A percentile compares a stretch with the other conserved stretches of the same genome.
Evolutionary conservation across 2,797 vertebrate species (phyloP).

Genomic region (Tamandua tetradactyla): DNA sequence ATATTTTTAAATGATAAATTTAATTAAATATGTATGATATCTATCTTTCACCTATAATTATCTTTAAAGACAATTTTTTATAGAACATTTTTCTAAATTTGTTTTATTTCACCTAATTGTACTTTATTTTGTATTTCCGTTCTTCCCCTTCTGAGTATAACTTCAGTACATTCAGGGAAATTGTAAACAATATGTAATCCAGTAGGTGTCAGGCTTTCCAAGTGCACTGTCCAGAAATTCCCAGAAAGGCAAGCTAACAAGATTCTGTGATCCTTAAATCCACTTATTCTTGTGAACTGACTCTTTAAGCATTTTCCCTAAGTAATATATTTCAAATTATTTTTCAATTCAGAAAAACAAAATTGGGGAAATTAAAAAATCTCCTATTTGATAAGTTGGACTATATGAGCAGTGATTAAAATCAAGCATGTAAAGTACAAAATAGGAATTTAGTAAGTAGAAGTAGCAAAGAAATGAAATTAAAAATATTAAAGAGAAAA

Average conservation of each 20-base stretch:
- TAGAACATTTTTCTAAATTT: neutral
- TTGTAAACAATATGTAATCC: constrained; percentile 32
- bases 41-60: neutral
- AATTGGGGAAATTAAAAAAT: neutral
- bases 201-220: constrained; percentile 70
- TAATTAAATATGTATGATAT: neutral
- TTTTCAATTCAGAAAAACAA: neutral
- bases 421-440: neutral
- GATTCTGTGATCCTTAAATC: too few species aligned
- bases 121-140: too few species aligned
- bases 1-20: neutral
- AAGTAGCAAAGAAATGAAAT: neutral
- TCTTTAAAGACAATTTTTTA: neutral
- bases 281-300: too few species aligned
- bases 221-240: neutral
- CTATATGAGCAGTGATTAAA: neutral
- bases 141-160: neutral
- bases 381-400: neutral
- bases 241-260: neutral
- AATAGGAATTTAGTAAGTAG: neutral
- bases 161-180: neutral
- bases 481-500: neutral
- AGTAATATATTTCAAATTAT: neutral
- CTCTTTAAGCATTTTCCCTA: neutral
- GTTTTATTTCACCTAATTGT: neutral